phyloP scores from a whole-genome alignment of 2,113 vertebrate species.

The Tupaia tana region DNA sequence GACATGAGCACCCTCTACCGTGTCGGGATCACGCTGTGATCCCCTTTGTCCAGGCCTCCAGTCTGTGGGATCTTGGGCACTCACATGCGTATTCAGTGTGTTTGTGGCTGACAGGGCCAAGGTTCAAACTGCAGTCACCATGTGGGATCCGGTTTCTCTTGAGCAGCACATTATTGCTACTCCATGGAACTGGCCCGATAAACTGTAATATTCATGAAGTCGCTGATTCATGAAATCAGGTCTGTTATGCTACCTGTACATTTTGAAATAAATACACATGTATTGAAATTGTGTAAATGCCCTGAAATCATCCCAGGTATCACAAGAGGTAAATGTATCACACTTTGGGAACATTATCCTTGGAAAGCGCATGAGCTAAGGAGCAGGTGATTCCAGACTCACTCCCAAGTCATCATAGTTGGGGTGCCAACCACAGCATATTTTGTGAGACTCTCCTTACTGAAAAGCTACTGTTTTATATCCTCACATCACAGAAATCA shows the following conservation, averaged over 20 bases:
- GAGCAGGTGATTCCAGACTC: not conserved
- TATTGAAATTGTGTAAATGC: not conserved
- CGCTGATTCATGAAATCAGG: not conserved
- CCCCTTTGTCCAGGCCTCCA: too few species aligned
- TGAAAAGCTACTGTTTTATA: not conserved
- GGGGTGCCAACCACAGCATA: not conserved
- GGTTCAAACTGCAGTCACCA: too few species aligned
- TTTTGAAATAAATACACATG: not conserved
- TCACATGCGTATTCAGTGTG: too few species aligned
- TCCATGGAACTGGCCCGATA: too few species aligned
- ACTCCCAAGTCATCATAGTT: not conserved
- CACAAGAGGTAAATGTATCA: not conserved
- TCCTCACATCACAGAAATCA: not conserved
- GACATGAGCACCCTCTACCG: too few species aligned
- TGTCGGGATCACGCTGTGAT: too few species aligned
- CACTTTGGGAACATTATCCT: not conserved
- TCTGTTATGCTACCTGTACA: not conserved
- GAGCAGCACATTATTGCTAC: too few species aligned
- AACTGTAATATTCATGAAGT: conserved; percentile 33
- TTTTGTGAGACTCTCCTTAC: conserved; percentile 8
- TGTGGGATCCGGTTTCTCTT: too few species aligned
- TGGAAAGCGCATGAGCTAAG: not conserved
- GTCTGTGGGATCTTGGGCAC: too few species aligned
- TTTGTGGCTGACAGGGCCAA: too few species aligned
- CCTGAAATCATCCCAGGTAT: not conserved